Evolutionary conservation across 2,888 invertebrate genomes (phyloP).

Genomic region (Cartodere bifasciata): DNA sequence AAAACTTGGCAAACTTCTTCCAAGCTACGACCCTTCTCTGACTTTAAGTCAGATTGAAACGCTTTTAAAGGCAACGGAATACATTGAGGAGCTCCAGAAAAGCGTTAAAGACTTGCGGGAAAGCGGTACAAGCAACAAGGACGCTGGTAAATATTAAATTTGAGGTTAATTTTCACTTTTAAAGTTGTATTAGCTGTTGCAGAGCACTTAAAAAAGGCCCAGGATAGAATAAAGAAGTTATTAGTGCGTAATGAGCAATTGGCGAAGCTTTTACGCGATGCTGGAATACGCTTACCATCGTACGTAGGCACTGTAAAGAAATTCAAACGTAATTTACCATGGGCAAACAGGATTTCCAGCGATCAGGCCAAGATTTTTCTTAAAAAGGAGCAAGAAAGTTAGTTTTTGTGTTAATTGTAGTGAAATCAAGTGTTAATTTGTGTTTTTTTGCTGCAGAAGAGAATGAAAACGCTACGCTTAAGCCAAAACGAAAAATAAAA

Average conservation of each 20-base stretch:
- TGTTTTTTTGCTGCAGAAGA: constrained; percentile 15
- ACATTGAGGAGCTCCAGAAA: constrained; percentile 31
- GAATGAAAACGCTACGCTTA: constrained; percentile 11
- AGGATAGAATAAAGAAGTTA: constrained; percentile 30
- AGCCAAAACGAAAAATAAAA: neutral
- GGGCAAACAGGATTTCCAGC: constrained; percentile 26
- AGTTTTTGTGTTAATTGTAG: constrained; percentile 12
- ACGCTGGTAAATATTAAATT: neutral
- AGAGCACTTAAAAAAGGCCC: constrained; percentile 28
- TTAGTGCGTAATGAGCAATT: constrained; percentile 32
- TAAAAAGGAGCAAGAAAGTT: constrained; percentile 29
- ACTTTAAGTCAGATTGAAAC: constrained; percentile 34
- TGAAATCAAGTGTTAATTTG: constrained; percentile 3
- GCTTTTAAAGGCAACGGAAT: constrained; percentile 30
- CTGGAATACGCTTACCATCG: constrained; percentile 31
- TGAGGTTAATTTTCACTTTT: too few relatives aligned
- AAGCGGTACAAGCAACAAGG: constrained; percentile 1
- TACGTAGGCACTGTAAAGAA: constrained; percentile 25
- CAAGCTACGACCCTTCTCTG: constrained; percentile 36
- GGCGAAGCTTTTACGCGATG: constrained; percentile 29
- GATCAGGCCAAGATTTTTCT: constrained; percentile 26
- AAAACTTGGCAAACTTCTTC: constrained; percentile 37
- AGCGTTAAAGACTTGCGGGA: constrained; percentile 24
- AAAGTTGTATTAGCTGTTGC: constrained; percentile 21
- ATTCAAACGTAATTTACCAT: constrained; percentile 21